phyloP scores from a whole-genome alignment of 2,113 vertebrate genomes.

The Pipra filicauda region DNA sequence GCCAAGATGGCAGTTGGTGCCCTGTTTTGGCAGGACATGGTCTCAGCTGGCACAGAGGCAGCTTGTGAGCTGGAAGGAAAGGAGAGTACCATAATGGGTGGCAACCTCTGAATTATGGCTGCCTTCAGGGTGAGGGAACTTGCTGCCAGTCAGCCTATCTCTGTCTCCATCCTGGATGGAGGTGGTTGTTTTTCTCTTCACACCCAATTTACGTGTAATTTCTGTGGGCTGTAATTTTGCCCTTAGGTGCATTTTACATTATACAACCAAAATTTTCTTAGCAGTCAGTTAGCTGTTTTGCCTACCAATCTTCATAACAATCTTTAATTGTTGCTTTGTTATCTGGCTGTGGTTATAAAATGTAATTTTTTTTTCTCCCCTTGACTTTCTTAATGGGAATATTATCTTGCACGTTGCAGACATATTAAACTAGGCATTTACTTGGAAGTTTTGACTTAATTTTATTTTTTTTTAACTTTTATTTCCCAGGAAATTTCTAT shows the following conservation, averaged over 20 bases:
- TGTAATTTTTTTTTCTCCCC: not conserved
- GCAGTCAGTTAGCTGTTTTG: not conserved
- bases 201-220: not conserved
- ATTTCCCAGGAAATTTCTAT: not conserved
- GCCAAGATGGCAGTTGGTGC: not conserved
- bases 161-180: not conserved
- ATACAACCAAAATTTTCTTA: not conserved
- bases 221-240: not conserved
- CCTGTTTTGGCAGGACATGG: not conserved
- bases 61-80: not conserved
- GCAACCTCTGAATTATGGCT: not conserved
- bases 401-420: not conserved
- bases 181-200: not conserved
- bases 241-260: not conserved
- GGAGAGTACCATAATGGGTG: not conserved
- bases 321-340: slow-evolving; percentile 13
- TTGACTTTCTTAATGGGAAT: not conserved
- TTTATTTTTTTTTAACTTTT: not conserved
- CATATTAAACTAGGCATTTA: not conserved
- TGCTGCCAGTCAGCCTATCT: not conserved
- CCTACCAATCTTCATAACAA: not conserved
- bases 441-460: not conserved
- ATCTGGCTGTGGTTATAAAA: not conserved
- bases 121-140: not conserved
- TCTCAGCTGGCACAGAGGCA: not conserved